These are phyloP conservation scores for Drosophila peninsularis DNA, from an alignment of 2,888 invertebrate genomes.

Conservation along the genomic window DNA sequence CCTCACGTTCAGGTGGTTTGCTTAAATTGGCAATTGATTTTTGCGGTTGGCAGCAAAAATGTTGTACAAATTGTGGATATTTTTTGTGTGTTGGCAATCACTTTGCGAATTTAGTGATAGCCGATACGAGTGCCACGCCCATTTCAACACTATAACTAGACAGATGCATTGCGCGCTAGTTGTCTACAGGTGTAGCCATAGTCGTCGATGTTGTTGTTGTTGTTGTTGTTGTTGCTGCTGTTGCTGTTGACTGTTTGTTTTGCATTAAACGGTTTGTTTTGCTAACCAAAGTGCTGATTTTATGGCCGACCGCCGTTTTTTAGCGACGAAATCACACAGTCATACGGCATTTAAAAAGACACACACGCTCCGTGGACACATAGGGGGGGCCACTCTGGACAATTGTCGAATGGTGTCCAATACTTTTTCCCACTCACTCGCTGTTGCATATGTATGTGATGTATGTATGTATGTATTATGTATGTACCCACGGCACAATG, in stretches of 20 bases:
- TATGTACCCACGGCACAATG: conserved; percentile 21
- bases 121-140: conserved; percentile 66
- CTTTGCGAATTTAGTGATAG: conserved; percentile 22
- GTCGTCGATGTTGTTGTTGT: conserved; percentile 7
- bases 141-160: conserved; percentile 65
- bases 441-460: neutral
- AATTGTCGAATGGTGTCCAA: neutral
- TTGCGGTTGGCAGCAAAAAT: conserved; percentile 80
- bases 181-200: conserved; percentile 61
- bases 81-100: conserved; percentile 21
- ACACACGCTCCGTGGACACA: conserved; percentile 1
- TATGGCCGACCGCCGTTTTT: conserved; percentile 58
- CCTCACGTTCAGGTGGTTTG: conserved; percentile 32
- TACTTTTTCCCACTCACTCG: conserved; percentile 1
- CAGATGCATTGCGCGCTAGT: conserved; percentile 33
- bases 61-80: conserved; percentile 70
- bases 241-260: conserved; percentile 66
- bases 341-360: conserved; percentile 29
- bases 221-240: conserved; percentile 6
- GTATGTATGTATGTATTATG: neutral
- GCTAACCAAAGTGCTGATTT: conserved; percentile 82
- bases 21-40: conserved; percentile 82
- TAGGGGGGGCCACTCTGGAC: neutral
- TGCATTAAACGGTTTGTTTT: conserved; percentile 75
- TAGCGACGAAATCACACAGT: conserved; percentile 46